Evolutionary conservation across 2,797 vertebrate genomes (phyloP).

Genomic region (Amniataba percoides): DNA sequence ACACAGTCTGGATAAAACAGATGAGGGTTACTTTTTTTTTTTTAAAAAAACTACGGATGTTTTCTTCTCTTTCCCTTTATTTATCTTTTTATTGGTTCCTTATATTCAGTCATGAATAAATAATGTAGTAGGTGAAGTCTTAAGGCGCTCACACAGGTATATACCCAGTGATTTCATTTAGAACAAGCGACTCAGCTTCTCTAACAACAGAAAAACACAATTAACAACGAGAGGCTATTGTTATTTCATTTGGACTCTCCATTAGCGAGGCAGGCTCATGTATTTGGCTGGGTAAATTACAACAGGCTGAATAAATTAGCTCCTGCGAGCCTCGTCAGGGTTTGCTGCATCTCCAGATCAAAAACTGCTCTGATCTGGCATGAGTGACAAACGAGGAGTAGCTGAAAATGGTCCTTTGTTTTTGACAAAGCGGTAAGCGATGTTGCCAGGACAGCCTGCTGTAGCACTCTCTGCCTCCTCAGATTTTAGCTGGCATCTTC

Average conservation of each 20-base stretch:
- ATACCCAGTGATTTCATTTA: background rate
- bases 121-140: background rate
- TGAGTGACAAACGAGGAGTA: background rate
- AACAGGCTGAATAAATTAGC: conserved; percentile 9
- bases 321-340: background rate
- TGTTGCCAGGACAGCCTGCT: background rate
- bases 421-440: background rate
- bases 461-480: background rate
- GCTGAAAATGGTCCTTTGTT: background rate
- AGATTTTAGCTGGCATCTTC: background rate
- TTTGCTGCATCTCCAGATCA: background rate
- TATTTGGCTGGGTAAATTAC: background rate
- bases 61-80: background rate
- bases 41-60: no score
- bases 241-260: background rate
- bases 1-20: background rate
- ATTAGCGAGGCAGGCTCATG: conserved; percentile 2
- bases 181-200: conserved; percentile 10
- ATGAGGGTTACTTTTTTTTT: no score
- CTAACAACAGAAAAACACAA: conserved; percentile 17
- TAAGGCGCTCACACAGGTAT: background rate
- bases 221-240: conserved; percentile 1
- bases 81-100: background rate
- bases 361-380: background rate
- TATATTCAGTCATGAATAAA: background rate